Evolutionary conservation across 1,140 invertebrate genomes (phyloP).

Genomic region (Trichogramma pretiosum): DNA sequence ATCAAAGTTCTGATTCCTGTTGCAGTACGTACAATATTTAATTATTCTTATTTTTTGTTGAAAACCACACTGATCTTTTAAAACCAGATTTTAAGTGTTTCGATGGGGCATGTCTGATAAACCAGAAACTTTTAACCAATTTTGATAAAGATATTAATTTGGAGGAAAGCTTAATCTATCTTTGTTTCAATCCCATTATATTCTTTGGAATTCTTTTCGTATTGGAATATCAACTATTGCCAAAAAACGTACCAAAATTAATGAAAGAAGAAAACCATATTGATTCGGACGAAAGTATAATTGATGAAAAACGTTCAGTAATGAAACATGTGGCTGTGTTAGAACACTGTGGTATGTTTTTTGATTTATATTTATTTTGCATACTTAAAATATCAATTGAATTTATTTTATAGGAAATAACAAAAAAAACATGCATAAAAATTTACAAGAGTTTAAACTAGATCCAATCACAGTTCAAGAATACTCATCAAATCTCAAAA

Average conservation of each 20-base stretch:
- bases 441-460: background rate
- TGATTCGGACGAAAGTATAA: slow-evolving; percentile 28
- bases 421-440: slow-evolving; percentile 15
- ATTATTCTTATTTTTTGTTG: slow-evolving; percentile 10
- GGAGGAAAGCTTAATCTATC: slow-evolving; percentile 26
- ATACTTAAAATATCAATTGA: slow-evolving; percentile 17
- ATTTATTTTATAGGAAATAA: slow-evolving; percentile 17
- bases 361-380: background rate
- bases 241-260: slow-evolving; percentile 20
- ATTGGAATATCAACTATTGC: slow-evolving; percentile 28
- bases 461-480: background rate
- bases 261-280: slow-evolving; percentile 16
- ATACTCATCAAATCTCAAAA: background rate
- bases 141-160: slow-evolving; percentile 26
- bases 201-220: slow-evolving; percentile 32
- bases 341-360: slow-evolving; percentile 21
- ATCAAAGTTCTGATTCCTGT: slow-evolving; percentile 20
- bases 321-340: slow-evolving; percentile 27
- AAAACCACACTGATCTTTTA: background rate
- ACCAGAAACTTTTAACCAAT: slow-evolving; percentile 26
- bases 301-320: slow-evolving; percentile 30
- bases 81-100: slow-evolving; percentile 29
- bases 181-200: slow-evolving; percentile 27
- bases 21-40: slow-evolving; percentile 25
- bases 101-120: slow-evolving; percentile 28